Conservation (phyloP, 2,113 vertebrate species). For the Myrmecobius fasciatus region DNA sequence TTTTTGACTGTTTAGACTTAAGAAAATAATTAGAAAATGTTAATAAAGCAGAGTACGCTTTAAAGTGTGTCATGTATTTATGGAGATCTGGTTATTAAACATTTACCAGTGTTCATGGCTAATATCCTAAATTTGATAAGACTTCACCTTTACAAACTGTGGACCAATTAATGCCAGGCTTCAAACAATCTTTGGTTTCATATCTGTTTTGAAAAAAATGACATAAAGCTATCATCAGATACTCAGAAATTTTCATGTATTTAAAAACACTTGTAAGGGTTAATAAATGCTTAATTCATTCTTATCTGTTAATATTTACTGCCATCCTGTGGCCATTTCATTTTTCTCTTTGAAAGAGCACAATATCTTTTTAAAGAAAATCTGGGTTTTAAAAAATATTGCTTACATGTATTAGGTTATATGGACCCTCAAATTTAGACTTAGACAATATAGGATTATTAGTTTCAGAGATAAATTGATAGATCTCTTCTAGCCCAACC, state of each 20-base stretch:
- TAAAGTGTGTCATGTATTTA: neutral
- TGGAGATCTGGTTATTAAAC: neutral
- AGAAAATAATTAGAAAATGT: neutral
- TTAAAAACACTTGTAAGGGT: constrained; percentile 24
- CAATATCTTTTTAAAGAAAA: neutral
- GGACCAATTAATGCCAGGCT: neutral
- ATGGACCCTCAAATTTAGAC: constrained; percentile 1
- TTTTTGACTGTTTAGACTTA: neutral
- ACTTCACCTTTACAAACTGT: neutral
- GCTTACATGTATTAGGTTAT: constrained; percentile 13
- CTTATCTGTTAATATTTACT: constrained; percentile 69
- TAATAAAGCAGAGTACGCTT: neutral
- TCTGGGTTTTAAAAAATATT: neutral
- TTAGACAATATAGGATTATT: neutral
- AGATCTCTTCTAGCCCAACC: neutral
- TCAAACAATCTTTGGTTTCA: neutral
- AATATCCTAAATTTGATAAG: neutral
- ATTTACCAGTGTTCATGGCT: neutral
- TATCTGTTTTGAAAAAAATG: constrained; percentile 24
- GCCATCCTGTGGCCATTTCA: constrained; percentile 76
- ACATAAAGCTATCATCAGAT: neutral
- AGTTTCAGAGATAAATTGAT: neutral
- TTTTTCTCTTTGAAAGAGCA: constrained; percentile 32
- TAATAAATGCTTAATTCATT: neutral
- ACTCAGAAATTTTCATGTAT: neutral